A percentile compares a stretch with the other conserved stretches of the same genome.
These are phyloP conservation scores for Hypsibius dujardini DNA, from an alignment of 1,140 invertebrate genomes.

Conservation along the genomic window DNA sequence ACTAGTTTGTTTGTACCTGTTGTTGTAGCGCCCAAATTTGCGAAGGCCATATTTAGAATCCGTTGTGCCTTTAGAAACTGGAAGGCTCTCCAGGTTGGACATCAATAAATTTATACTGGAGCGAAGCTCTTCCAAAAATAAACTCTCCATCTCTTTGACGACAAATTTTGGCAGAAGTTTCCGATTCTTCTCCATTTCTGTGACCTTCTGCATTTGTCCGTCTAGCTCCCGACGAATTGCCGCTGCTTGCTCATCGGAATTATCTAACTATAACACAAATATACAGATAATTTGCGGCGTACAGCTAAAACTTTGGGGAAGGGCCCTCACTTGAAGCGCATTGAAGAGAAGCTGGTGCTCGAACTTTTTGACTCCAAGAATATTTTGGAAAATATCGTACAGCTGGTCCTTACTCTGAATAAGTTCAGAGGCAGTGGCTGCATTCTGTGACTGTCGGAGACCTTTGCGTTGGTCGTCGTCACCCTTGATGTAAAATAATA, in stretches of 20 bases:
- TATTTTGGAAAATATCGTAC: slow-evolving; percentile 99
- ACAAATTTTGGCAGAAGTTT: slow-evolving; percentile 97
- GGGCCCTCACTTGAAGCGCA: slow-evolving; percentile 66
- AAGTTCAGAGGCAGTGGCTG: slow-evolving; percentile 63
- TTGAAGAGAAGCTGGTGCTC: slow-evolving; percentile 98
- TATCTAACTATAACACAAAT: slow-evolving; percentile 57
- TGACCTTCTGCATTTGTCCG: slow-evolving; percentile 81
- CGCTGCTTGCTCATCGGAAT: slow-evolving; percentile 96
- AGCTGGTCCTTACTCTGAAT: slow-evolving; percentile 89
- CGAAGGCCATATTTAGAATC: slow-evolving; percentile 92
- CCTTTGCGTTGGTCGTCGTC: slow-evolving; percentile 64
- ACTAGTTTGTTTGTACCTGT: too few relatives aligned
- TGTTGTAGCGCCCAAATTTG: slow-evolving; percentile 84
- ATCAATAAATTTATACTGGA: slow-evolving; percentile 92
- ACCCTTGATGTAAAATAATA: too few relatives aligned
- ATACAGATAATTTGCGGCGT: slow-evolving; percentile 9
- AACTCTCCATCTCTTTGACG: slow-evolving; percentile 97
- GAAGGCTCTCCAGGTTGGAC: slow-evolving; percentile 93
- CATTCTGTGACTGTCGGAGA: slow-evolving; percentile 49
- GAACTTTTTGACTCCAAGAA: slow-evolving; percentile 94
- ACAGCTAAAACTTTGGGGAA: slow-evolving; percentile 19
- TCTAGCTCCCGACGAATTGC: slow-evolving; percentile 94
- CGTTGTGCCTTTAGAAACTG: slow-evolving; percentile 88
- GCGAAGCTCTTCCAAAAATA: slow-evolving; percentile 95
- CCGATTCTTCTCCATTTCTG: slow-evolving; percentile 92